phyloP scores from a whole-genome alignment of 2,888 invertebrate species.

The Lamproptera curius region DNA sequence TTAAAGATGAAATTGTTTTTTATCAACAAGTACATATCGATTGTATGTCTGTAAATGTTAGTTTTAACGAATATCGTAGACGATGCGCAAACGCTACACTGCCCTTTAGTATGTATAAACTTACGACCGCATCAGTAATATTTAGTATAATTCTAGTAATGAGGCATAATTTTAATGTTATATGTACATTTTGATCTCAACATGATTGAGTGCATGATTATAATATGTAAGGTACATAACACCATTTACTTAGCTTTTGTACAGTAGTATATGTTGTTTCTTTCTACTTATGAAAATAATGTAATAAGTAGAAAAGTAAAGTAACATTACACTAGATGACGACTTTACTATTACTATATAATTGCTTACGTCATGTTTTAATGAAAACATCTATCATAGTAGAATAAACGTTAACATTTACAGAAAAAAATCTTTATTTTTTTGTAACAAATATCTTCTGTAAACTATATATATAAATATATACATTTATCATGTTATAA shows the following conservation, averaged over 20 bases:
- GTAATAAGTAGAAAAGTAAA: slow-evolving; percentile 10
- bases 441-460: no score
- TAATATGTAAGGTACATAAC: slow-evolving; percentile 77
- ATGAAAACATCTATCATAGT: no score
- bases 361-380: no score
- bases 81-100: slow-evolving; percentile 68
- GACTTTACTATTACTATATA: no score
- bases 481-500: no score
- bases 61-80: slow-evolving; percentile 36
- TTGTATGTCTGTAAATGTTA: slow-evolving; percentile 51
- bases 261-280: slow-evolving; percentile 64
- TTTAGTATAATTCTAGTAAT: slow-evolving; percentile 43
- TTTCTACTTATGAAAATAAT: slow-evolving; percentile 19
- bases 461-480: no score
- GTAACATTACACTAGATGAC: slow-evolving; percentile 9
- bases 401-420: no score
- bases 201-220: slow-evolving; percentile 70
- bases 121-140: slow-evolving; percentile 37
- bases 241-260: slow-evolving; percentile 74
- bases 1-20: no score
- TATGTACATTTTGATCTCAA: slow-evolving; percentile 78
- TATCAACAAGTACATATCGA: slow-evolving; percentile 57
- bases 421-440: no score
- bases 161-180: slow-evolving; percentile 46
- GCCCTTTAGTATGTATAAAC: slow-evolving; percentile 72